phyloP scores from a whole-genome alignment of 1,140 invertebrate genomes.

The Bursaphelenchus mucronatus region DNA sequence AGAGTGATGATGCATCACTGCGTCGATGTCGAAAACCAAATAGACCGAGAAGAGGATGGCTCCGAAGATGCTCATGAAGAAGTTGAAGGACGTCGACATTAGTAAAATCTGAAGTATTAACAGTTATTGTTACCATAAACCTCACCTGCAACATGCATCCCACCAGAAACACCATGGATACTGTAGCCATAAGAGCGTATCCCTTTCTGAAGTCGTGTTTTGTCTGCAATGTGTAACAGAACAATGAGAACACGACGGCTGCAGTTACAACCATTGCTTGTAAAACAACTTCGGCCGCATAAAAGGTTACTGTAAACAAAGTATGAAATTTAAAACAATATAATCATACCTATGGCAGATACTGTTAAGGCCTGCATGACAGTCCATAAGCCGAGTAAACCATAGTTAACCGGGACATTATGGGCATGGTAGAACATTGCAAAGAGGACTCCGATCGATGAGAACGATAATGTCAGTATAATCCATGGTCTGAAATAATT shows the following conservation, averaged over 20 bases:
- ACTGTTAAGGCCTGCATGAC: conserved; percentile 62
- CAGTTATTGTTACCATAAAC: neutral
- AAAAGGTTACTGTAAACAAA: conserved; percentile 63
- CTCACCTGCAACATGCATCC: conserved; percentile 61
- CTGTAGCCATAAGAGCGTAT: conserved; percentile 49
- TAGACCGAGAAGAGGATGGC: conserved; percentile 64
- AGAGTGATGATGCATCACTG: conserved; percentile 63
- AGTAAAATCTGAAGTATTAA: conserved; percentile 62
- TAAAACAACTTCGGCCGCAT: conserved; percentile 62
- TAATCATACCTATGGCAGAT: conserved; percentile 62
- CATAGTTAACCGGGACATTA: conserved; percentile 63
- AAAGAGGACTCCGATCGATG: conserved; percentile 62
- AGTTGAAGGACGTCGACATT: conserved; percentile 61
- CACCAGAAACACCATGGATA: conserved; percentile 49
- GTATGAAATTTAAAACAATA: conserved; percentile 23
- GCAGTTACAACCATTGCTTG: conserved; percentile 63
- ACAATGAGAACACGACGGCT: conserved; percentile 63
- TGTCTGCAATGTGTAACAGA: conserved; percentile 64
- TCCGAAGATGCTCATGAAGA: conserved; percentile 62
- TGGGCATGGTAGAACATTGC: conserved; percentile 63
- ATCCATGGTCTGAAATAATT: conserved; percentile 60
- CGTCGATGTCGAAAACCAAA: conserved; percentile 64
- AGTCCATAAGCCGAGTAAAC: conserved; percentile 63
- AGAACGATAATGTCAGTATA: conserved; percentile 61
- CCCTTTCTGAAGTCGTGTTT: conserved; percentile 63